These are phyloP conservation scores for Sarcophilus harrisii DNA, from an alignment of 2,797 vertebrate species.

Conservation along the genomic window DNA sequence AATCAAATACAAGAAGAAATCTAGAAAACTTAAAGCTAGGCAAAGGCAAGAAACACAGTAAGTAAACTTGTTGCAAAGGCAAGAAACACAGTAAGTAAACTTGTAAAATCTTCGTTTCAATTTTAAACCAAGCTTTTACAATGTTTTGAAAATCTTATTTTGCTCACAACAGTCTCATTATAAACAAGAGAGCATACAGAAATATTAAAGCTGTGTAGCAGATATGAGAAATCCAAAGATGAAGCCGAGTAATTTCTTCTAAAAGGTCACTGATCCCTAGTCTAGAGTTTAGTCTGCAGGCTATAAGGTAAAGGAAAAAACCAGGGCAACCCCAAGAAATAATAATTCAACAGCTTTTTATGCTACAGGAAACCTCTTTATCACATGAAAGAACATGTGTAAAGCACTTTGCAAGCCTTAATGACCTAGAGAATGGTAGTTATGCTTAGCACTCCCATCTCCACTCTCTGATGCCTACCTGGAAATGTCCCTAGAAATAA, in stretches of 20 bases:
- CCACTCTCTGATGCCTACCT: background rate
- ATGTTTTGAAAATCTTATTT: background rate
- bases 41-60: background rate
- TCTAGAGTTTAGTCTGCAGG: background rate
- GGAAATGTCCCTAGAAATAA: background rate
- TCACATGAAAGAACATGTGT: background rate
- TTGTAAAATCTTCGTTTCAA: background rate
- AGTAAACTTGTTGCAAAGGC: background rate
- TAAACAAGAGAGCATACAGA: background rate
- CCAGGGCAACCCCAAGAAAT: background rate
- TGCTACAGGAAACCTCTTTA: background rate
- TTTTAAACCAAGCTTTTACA: background rate
- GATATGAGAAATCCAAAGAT: background rate
- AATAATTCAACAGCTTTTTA: background rate
- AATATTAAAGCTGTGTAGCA: background rate
- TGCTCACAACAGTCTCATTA: background rate
- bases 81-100: background rate
- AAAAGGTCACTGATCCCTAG: background rate
- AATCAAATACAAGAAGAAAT: background rate
- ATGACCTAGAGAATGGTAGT: background rate
- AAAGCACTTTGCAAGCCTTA: background rate
- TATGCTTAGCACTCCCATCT: background rate
- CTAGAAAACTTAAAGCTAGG: background rate
- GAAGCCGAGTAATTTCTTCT: background rate
- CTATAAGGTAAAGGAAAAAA: background rate